phyloP scores from a whole-genome alignment of 2,797 vertebrate genomes.

The Lateolabrax maculatus region DNA sequence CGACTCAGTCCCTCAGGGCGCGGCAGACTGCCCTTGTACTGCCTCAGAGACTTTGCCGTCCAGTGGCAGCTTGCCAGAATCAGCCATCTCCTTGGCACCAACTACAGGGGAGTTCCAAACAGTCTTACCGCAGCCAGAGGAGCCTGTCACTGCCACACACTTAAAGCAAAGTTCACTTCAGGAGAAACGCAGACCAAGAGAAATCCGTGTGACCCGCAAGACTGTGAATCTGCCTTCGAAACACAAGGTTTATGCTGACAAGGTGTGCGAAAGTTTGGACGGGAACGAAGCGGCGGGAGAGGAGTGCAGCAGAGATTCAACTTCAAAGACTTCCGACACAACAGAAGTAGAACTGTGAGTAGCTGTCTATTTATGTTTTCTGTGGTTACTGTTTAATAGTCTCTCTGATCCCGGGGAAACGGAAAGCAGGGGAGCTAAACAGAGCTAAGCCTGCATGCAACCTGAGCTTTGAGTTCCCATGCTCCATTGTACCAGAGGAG shows the following conservation, averaged over 20 bases:
- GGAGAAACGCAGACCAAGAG: slow-evolving; percentile 46
- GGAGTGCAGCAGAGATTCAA: slow-evolving; percentile 22
- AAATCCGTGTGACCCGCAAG: slow-evolving; percentile 69
- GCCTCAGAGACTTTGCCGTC: slow-evolving; percentile 21
- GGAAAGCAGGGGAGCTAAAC: slow-evolving; percentile 32
- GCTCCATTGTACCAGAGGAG: slow-evolving; percentile 65
- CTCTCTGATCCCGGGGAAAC: slow-evolving; percentile 61
- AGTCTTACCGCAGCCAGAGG: slow-evolving; percentile 35
- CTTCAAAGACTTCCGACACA: slow-evolving; percentile 55
- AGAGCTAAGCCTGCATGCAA: slow-evolving; percentile 70
- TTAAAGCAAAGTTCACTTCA: slow-evolving; percentile 42
- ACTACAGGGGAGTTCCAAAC: slow-evolving; percentile 61
- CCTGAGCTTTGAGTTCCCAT: slow-evolving; percentile 81
- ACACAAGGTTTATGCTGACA: slow-evolving; percentile 71
- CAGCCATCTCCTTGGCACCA: slow-evolving; percentile 48
- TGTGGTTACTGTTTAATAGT: slow-evolving; percentile 43
- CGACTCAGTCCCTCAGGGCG: slow-evolving; percentile 29
- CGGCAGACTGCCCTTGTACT: slow-evolving; percentile 17
- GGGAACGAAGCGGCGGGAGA: slow-evolving; percentile 35
- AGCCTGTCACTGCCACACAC: slow-evolving; percentile 29
- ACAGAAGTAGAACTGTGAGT: slow-evolving; percentile 79
- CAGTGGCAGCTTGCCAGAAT: slow-evolving; percentile 61
- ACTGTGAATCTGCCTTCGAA: slow-evolving; percentile 81
- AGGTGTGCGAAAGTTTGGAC: slow-evolving; percentile 65
- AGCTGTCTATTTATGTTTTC: slow-evolving; percentile 38